These are phyloP conservation scores for Oscheius sp. DNA, from an alignment of 2,888 invertebrate species.

Conservation along the genomic window DNA sequence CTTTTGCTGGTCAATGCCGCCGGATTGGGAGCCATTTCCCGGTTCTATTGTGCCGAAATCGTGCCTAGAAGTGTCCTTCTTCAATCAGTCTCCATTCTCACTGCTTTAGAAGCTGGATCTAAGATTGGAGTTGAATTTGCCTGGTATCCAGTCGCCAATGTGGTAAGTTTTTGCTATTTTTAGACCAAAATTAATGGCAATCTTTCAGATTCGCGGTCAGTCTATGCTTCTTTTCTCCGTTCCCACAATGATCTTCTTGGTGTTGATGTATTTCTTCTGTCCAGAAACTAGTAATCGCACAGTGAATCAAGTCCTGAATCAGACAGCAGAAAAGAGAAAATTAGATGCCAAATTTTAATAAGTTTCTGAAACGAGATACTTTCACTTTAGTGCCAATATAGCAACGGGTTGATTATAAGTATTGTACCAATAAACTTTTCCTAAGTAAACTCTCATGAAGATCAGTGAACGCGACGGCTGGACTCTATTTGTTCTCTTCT, in stretches of 20 bases:
- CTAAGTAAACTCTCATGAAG: too few relatives aligned
- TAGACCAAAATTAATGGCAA: neutral
- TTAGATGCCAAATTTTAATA: constrained; percentile 16
- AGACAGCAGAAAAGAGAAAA: constrained; percentile 14
- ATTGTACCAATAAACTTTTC: too few relatives aligned
- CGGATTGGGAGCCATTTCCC: constrained; percentile 41
- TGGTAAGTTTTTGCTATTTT: constrained; percentile 23
- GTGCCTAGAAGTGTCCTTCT: constrained; percentile 39
- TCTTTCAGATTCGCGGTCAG: constrained; percentile 33
- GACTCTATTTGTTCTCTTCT: too few relatives aligned
- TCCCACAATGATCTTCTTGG: constrained; percentile 32
- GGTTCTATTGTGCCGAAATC: constrained; percentile 45
- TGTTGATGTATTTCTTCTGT: constrained; percentile 32
- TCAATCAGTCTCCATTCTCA: constrained; percentile 34
- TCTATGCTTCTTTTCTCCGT: constrained; percentile 38
- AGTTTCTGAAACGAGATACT: neutral
- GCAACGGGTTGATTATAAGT: neutral
- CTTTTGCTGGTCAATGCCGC: constrained; percentile 39
- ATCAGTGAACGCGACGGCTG: too few relatives aligned
- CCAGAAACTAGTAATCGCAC: constrained; percentile 30
- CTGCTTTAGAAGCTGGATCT: constrained; percentile 35
- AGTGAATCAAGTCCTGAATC: constrained; percentile 33
- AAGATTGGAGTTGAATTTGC: constrained; percentile 41
- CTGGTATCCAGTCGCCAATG: constrained; percentile 39
- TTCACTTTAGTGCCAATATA: neutral